Base-by-base conservation (phyloP, 1,140 invertebrate species). In the Gryon sp. region DNA sequence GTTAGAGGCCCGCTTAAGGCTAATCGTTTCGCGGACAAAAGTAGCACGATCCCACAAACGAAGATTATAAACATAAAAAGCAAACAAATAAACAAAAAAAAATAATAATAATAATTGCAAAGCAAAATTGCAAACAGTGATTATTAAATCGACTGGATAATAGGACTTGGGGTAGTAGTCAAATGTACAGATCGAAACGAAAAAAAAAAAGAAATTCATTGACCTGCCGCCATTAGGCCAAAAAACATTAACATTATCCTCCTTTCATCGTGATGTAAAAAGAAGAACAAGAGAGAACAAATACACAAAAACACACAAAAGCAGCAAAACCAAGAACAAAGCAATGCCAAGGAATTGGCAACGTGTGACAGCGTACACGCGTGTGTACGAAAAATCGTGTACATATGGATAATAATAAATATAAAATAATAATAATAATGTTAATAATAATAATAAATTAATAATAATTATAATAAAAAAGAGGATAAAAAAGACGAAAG, bases 321-420 rank as follows among this genome's bases (percentile, higher is more conserved):
- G n/a, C n/a, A n/a, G n/a, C n/a, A n/a, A n/a, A n/a, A n/a, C n/a
- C n/a, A n/a, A n/a, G n/a, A n/a, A n/a, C n/a, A n/a, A n/a, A 69
- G 45, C 59, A 75, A 76, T 79, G 80, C 72, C 74, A 69, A 68
- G 80, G 80, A 81, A 81, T 81, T 79, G 77, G 76, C 66, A 48
- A 26, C n/a, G 34, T 57, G 43, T 50, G 16, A n/a, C n/a, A n/a
- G n/a, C 16, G 8, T 38, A 18, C 48, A 55, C 43, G 55, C 52
- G 53, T 46, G 36, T 32, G 53, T 22, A 14, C 50, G 14, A 77
- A 59, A 38, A 50, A 76, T 69, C 45, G 53, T 69, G 36, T 70
- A 70, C 6, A 62, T 59, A 69, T 69, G 50, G 32, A 68, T 59
- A 50, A n/a, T n/a, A n/a, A n/a, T n/a, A n/a, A n/a, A n/a, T n/a